Evolutionary conservation across 1,140 invertebrate species (phyloP), one percentile per base, ranked within the genome.

Genomic region (Drosophila nasuta): DNA sequence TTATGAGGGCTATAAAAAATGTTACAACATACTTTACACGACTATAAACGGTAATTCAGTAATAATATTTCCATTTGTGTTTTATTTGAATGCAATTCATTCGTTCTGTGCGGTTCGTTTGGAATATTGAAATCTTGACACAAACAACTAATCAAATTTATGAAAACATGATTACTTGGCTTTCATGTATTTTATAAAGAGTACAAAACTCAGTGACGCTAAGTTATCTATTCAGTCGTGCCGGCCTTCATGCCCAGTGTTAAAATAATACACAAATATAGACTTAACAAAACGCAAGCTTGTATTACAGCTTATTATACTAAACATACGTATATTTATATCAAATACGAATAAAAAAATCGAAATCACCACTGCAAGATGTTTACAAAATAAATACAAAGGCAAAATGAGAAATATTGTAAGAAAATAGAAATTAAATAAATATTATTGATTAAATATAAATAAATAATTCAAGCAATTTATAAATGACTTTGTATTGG

Each of bases 341-440:
- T 57, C 45, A 41, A 63, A 52, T 58, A 63, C 38, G 45, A 69
- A 60, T 58, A 58, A 54, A 69, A 59, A n/a, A 57, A 73, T 56
- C 60, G 38, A 57, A 41, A 52, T 68, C 62, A 77, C 63, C 59
- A 33, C 15, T 30, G 74, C 74, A 35, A 76, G 59, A 49, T 57
- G 72, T 66, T 72, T 20, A 28, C 30, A 60, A 72, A 76, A 66
- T 48, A 59, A 66, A 72, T 76, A 76, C 60, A 62, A 76, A 49
- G 54, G 69, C 60, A 76, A 62, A 56, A 56, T 69, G 56, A 72
- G 57, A 63, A 59, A 66, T 66, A 76, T 72, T 72, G 62, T 76
- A 76, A 76, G 69, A 60, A 76, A 76, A 66, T 52, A 54, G 46
- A 72, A 76, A 38, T 71, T 52, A 75, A 72, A 66, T 72, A 76